Percentiles rank a stretch among this genome's conserved stretches.
Conservation (phyloP, 2,113 vertebrate species). For the Sinocyclocheilus rhinocerous region DNA sequence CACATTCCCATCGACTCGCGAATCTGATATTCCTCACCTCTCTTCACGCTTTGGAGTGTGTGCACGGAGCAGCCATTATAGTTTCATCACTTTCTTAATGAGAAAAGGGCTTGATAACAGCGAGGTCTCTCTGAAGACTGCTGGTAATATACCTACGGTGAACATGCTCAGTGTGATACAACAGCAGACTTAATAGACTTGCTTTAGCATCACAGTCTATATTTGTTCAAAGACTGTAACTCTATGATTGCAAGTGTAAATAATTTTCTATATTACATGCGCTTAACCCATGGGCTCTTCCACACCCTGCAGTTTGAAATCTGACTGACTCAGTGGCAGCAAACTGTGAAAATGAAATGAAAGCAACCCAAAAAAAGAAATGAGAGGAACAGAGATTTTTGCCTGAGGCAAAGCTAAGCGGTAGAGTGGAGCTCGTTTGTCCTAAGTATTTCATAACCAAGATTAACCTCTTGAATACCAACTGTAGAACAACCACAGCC, state of each 20-base stretch:
- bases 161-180: background rate
- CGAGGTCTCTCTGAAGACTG: background rate
- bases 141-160: background rate
- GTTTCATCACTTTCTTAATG: slow-evolving; percentile 12
- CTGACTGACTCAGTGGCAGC: background rate
- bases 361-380: background rate
- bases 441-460: background rate
- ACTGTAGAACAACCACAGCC: background rate
- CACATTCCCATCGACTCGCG: background rate
- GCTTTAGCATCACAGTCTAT: background rate
- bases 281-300: background rate
- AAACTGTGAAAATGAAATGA: slow-evolving; percentile 16
- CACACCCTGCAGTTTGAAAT: background rate
- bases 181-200: slow-evolving; percentile 13
- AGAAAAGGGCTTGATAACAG: slow-evolving; percentile 21
- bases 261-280: background rate
- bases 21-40: background rate
- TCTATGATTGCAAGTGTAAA: slow-evolving; percentile 19
- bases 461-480: slow-evolving; percentile 13
- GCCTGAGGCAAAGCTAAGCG: slow-evolving; percentile 10
- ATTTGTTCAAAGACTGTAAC: slow-evolving; percentile 6
- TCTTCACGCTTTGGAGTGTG: background rate
- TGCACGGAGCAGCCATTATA: background rate
- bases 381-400: background rate
- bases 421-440: slow-evolving; percentile 11